Percentiles rank a stretch among this genome's conserved stretches.
These are phyloP conservation scores for Eupsilia transversa DNA, from an alignment of 2,888 invertebrate species.

Conservation along the genomic window DNA sequence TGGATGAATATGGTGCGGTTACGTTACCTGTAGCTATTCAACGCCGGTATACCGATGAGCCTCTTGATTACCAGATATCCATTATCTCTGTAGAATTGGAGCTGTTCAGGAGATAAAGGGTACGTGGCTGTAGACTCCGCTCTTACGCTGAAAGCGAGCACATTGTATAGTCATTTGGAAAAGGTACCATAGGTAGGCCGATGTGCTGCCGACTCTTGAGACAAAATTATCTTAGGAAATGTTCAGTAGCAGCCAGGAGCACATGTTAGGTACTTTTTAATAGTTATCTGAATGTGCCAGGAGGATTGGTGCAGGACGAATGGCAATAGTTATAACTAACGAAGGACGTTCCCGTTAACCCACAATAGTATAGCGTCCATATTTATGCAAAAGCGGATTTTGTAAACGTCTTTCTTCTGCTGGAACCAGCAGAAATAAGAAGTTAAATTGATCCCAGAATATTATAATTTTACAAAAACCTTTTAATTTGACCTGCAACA, in stretches of 20 bases:
- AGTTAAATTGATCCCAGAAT: background rate
- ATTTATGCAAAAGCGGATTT: too few species aligned
- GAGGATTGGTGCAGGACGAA: too few species aligned
- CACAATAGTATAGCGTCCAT: too few species aligned
- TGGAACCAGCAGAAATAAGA: background rate
- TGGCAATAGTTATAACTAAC: too few species aligned
- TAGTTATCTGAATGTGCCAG: too few species aligned
- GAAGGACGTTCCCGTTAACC: too few species aligned
- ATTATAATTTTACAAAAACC: background rate
- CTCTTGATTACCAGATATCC: constrained; percentile 93
- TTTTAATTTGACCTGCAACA: background rate
- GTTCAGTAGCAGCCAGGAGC: too few species aligned
- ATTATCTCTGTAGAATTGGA: constrained; percentile 94
- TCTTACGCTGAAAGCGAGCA: constrained; percentile 19
- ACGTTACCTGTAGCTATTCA: constrained; percentile 60
- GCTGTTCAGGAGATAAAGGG: constrained; percentile 89
- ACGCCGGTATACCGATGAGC: constrained; percentile 86
- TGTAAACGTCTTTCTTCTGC: too few species aligned
- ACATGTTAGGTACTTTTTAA: too few species aligned
- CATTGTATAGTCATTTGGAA: background rate
- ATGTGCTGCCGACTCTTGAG: background rate
- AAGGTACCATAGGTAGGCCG: background rate
- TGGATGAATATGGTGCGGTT: too few species aligned
- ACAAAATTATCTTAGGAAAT: too few species aligned
- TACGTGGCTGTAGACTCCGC: constrained; percentile 56